Evolutionary conservation across 2,888 invertebrate genomes (phyloP), one percentile per base, ranked within the genome.

Genomic region (Acleris emargana): DNA sequence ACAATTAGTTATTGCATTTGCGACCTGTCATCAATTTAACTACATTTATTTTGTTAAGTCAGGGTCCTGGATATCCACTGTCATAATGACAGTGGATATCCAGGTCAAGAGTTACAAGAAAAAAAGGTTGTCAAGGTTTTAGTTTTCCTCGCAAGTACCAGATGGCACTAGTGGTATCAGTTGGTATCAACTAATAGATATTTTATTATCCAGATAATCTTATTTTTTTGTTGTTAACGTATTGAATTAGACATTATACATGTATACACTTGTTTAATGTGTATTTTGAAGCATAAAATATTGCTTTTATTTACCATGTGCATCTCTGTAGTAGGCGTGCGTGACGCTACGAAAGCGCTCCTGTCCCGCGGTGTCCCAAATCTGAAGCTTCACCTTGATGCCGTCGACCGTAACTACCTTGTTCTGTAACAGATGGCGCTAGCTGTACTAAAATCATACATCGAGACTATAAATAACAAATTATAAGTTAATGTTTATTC

Each of bases 321-420:
- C 98, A 84, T 98, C 98, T 81, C 98, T 94, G 89, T 98, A 98
- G 86, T 98, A 98, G 9, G 98, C 97, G 80, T 97, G 97, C 11
- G 98, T 98, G 38, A 98, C 97, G 87, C 98, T 98, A 70, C 98
- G 95, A 86, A 98, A 98, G 78, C 98, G 94, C 88, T 98, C 98
- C 83, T 98, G 98, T 0, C 98, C 98, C 2, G 98, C 98, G 3
- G 98, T 98, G 92, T 98, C 98, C 98, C 98, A 98, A 82, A 98
- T 98, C 93, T 99, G 99, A 76, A 99, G 94, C 87, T 99, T 99
- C 68, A 99, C 97, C 86, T 96, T 97, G 67, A 95, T 94, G 72
- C 96, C 95, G 83, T 97, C 97, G 52, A 97, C 96, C 53, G 94
- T 94, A 45, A 97, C 96, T 79, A 97, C 95, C 93, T 97, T 97